These are phyloP conservation scores for Tetranychus piercei DNA, from an alignment of 2,888 invertebrate genomes.

Conservation along the genomic window DNA sequence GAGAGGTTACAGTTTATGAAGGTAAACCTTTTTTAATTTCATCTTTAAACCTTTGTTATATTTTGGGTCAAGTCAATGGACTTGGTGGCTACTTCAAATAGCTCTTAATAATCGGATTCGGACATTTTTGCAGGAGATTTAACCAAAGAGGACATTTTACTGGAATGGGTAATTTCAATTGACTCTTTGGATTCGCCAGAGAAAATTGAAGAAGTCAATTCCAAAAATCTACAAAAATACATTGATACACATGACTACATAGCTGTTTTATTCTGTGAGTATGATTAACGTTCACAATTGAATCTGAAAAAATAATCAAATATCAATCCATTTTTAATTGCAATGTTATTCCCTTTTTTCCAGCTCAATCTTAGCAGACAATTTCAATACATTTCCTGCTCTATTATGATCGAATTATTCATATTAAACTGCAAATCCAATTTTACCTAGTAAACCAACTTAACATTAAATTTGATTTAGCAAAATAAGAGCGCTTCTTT, in stretches of 20 bases:
- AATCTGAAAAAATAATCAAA: background rate
- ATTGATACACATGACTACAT: constrained; percentile 78
- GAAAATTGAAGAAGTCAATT: constrained; percentile 83
- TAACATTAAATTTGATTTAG: background rate
- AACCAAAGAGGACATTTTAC: constrained; percentile 80
- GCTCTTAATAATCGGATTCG: no score
- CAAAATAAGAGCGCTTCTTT: background rate
- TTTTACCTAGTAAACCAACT: background rate
- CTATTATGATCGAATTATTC: no score
- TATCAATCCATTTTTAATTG: background rate
- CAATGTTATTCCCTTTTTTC: background rate
- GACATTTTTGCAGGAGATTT: constrained; percentile 49
- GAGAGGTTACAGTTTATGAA: constrained; percentile 87
- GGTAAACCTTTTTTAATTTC: constrained; percentile 38
- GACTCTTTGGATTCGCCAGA: constrained; percentile 88
- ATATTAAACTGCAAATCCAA: no score
- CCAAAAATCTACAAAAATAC: constrained; percentile 68
- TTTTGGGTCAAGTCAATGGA: background rate
- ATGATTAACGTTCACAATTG: background rate
- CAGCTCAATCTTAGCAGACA: background rate
- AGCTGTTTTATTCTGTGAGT: constrained; percentile 80
- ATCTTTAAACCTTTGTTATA: background rate
- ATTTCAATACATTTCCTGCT: no score
- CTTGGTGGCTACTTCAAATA: background rate
- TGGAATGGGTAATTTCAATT: constrained; percentile 78